A percentile compares a stretch with the other conserved stretches of the same genome.
These are phyloP conservation scores for Mugil cephalus DNA, from an alignment of 2,113 vertebrate species.

Conservation along the genomic window DNA sequence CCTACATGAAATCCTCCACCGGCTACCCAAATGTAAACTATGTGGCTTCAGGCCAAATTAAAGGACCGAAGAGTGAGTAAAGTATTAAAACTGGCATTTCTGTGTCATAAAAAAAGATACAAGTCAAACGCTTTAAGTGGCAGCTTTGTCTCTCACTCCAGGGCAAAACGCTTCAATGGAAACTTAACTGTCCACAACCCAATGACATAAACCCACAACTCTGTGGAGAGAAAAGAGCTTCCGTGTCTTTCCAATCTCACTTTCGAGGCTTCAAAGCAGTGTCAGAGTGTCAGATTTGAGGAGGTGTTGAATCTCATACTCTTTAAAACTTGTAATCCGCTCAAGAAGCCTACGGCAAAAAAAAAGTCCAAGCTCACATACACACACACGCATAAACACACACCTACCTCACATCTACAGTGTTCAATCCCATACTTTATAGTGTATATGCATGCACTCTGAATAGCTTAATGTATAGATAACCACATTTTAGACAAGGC, in stretches of 20 bases:
- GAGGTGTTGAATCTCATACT: constrained; percentile 80
- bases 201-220: constrained; percentile 80
- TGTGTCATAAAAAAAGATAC: constrained; percentile 65
- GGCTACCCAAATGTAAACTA: constrained; percentile 9
- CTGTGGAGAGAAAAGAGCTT: constrained; percentile 71
- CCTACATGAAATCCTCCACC: background rate
- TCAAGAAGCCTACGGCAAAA: constrained; percentile 73
- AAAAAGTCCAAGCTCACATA: constrained; percentile 34
- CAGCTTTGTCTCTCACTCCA: constrained; percentile 75
- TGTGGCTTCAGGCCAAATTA: background rate
- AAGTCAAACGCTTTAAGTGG: constrained; percentile 75
- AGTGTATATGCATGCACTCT: no score
- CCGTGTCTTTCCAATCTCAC: constrained; percentile 75
- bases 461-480: background rate
- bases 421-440: no score
- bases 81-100: constrained; percentile 50
- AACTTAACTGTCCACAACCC: constrained; percentile 78
- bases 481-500: background rate
- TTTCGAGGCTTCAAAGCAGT: constrained; percentile 77
- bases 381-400: constrained; percentile 35
- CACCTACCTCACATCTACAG: constrained; percentile 23
- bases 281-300: constrained; percentile 80
- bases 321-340: constrained; percentile 87
- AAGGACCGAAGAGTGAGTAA: background rate
- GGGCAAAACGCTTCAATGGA: constrained; percentile 74